These are phyloP conservation scores for Graphium colonna DNA, from an alignment of 2,888 invertebrate genomes.

Conservation along the genomic window DNA sequence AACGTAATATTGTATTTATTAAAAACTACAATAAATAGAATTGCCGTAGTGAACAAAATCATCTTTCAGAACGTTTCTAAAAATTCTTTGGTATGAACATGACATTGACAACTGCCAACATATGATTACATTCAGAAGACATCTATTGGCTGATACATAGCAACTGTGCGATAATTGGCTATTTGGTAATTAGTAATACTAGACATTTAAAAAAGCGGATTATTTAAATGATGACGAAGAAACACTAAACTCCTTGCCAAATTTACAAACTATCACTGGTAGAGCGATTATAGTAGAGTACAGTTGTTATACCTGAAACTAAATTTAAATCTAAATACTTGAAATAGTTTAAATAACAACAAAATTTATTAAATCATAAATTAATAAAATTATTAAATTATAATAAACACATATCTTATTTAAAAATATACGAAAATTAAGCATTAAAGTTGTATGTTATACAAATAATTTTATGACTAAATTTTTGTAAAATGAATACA, in stretches of 20 bases:
- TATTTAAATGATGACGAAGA: neutral
- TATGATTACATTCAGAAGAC: conserved; percentile 32
- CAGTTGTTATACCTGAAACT: no score
- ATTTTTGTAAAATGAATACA: no score
- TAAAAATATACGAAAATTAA: no score
- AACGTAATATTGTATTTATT: neutral
- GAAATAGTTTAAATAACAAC: neutral
- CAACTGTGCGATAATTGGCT: conserved; percentile 5
- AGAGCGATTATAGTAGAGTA: no score
- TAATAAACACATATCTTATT: no score
- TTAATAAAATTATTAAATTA: no score
- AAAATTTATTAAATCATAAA: neutral
- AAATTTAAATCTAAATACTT: neutral
- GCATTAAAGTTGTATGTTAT: no score
- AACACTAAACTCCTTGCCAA: no score
- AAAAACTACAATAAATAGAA: neutral
- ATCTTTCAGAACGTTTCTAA: conserved; percentile 21
- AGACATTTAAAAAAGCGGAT: neutral
- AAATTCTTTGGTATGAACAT: conserved; percentile 27
- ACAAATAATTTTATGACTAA: no score
- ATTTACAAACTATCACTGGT: no score
- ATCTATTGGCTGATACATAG: conserved; percentile 35
- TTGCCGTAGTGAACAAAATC: neutral
- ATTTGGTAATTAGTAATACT: neutral
- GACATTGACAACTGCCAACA: conserved; percentile 47